Evolutionary conservation across 2,113 vertebrate species (phyloP), one percentile per base, ranked within the genome.

Genomic region (Numenius arquata): DNA sequence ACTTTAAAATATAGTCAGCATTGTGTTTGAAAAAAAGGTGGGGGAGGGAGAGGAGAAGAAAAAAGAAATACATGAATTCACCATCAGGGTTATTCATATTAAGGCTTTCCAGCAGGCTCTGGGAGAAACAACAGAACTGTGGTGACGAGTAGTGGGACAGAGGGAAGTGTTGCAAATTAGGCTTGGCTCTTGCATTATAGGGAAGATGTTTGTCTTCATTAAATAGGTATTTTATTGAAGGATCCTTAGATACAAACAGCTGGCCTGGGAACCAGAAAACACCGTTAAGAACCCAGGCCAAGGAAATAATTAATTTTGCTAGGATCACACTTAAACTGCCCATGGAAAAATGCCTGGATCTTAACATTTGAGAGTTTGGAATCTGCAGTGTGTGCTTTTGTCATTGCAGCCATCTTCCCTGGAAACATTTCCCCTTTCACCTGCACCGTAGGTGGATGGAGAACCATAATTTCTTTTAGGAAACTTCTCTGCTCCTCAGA

Each of bases 1-100:
- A 85, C 56, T 97, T 93, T 93, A 95, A 97, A 97, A 96, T 96
- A 97, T 67, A 87, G 93, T 76, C 95, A 94, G 90, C 76, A 63
- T 75, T 75, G 95, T 58, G 77, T 77, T 91, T 61, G 17, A 41
- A 66, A 80, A 70, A 58, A 4, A 15, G 52, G 15, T 12, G 32
- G 5, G 12, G 16, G 17, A 20, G 19, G 52, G 52, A 27, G 15
- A 53, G 52, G 26, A 36, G 21, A 36, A 29, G 27, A 38, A 82
- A 32, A 84, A 87, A 34, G 26, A 77, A 82, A 59, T 8, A 2
- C 7, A 70, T 65, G 11, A 85, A 85, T 93, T 92, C 45, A 74
- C 29, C 1, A 8, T 16, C 70, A 59, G 89, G n/a, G 38, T 70
- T 90, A 70, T 17, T 80, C 41, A 10, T 72, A 34, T 79, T 76